A percentile compares a stretch with the other conserved stretches of the same genome.
phyloP scores from a whole-genome alignment of 2,888 invertebrate genomes.

The Adineta ricciae region DNA sequence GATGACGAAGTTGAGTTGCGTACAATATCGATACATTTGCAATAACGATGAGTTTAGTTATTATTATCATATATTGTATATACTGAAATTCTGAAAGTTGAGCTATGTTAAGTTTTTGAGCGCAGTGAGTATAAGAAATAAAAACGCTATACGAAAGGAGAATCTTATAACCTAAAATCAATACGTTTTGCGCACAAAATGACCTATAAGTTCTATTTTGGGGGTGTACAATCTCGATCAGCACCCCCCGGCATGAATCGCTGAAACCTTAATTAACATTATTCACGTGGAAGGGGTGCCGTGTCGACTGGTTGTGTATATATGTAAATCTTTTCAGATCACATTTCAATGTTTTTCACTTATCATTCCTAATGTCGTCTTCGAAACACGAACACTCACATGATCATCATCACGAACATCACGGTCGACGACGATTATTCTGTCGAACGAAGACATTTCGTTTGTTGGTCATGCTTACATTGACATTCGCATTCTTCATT shows the following conservation, averaged over 20 bases:
- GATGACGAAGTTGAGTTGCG: no score
- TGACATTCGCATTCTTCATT: constrained; percentile 82
- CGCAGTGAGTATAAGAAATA: no score
- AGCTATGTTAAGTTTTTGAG: no score
- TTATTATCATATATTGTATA: no score
- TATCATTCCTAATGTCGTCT: background rate
- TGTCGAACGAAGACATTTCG: constrained; percentile 36
- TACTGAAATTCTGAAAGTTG: no score
- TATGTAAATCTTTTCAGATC: background rate
- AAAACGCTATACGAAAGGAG: no score
- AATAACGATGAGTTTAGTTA: no score
- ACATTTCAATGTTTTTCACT: background rate
- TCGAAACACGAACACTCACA: background rate
- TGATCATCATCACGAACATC: background rate
- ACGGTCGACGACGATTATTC: background rate
- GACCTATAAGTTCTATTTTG: background rate
- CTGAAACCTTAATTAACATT: background rate
- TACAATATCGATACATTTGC: no score
- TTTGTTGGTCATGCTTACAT: constrained; percentile 66
- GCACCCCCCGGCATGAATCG: background rate
- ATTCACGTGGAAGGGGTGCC: background rate
- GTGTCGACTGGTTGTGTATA: background rate
- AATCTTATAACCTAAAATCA: background rate
- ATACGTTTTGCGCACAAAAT: background rate
- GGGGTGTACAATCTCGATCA: background rate